Evolutionary conservation across 1,140 invertebrate species (phyloP), one percentile per base, ranked within the genome.

Genomic region (Megathymus violae): DNA sequence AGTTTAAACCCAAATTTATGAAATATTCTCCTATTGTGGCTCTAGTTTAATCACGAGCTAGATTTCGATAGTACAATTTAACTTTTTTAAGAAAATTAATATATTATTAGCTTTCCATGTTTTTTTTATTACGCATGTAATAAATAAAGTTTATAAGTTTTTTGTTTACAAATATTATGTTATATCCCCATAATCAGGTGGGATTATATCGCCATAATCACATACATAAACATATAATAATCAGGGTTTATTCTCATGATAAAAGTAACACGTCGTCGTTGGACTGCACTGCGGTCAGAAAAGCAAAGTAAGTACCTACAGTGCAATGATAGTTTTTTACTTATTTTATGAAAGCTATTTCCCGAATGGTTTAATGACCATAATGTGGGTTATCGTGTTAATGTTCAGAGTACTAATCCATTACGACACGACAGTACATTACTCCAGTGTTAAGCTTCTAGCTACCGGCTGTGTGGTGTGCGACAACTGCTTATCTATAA

Each of bases 311-410:
- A 70, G 62, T n/a, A n/a, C n/a, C n/a, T n/a, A n/a, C n/a, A n/a
- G n/a, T 56, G 48, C 56, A 62, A 65, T 69, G 65, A 60, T 62
- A 46, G 71, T 56, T 66, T 70, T 72, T 71, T 40, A 67, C 44
- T 58, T 43, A 54, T 59, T 56, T 64, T 63, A 62, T 68, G 64
- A 67, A 71, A 72, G 65, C 71, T 72, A 82, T 82, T 81, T 78
- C 67, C 76, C 71, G 58, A 72, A 73, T 72, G 68, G 66, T 77
- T 78, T 75, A 79, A 80, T 74, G 64, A 56, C 70, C 59, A 56
- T 50, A 56, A 84, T 85, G 76, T 82, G 66, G 85, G 85, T 88
- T 82, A 85, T 78, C 74, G 80, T 85, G 81, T 80, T 84, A 85
- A 85, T 82, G 74, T 72, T 63, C 62, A 41, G 47, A 62, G 68